A percentile compares a stretch with the other conserved stretches of the same genome.
These are phyloP conservation scores for Tokudaia muenninki DNA, from an alignment of 2,797 vertebrate genomes.

Conservation along the genomic window DNA sequence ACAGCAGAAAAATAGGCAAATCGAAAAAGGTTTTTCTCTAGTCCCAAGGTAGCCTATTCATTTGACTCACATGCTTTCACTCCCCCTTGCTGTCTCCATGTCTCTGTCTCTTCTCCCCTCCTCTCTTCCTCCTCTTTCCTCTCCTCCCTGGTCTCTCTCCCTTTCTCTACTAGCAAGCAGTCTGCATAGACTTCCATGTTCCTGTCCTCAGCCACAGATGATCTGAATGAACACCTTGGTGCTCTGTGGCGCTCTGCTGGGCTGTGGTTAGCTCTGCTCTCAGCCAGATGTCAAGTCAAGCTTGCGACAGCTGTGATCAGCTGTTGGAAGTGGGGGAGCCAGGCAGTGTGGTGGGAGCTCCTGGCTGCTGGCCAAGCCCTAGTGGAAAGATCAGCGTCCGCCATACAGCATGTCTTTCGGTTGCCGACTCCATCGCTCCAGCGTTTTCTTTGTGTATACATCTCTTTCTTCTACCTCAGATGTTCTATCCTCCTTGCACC, in stretches of 20 bases:
- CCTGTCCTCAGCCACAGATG: constrained; percentile 41
- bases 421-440: background rate
- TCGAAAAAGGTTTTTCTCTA: background rate
- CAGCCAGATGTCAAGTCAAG: constrained; percentile 73
- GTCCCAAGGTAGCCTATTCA: background rate
- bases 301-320: constrained; percentile 81
- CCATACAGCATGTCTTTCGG: background rate
- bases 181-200: background rate
- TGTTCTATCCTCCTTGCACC: background rate
- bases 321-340: constrained; percentile 68
- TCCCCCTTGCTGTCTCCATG: background rate
- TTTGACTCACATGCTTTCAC: background rate
- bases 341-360: constrained; percentile 7
- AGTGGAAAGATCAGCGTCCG: background rate
- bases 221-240: background rate
- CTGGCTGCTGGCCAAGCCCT: constrained; percentile 58
- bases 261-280: constrained; percentile 62
- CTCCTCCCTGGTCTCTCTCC: too few species aligned
- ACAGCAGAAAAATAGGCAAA: background rate
- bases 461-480: background rate
- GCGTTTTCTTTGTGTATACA: background rate
- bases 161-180: background rate
- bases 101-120: background rate
- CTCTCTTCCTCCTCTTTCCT: too few species aligned
- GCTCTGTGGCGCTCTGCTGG: constrained; percentile 18